Evolutionary conservation across 2,888 invertebrate genomes (phyloP), one percentile per base, ranked within the genome.

Genomic region (Diadromus collaris): DNA sequence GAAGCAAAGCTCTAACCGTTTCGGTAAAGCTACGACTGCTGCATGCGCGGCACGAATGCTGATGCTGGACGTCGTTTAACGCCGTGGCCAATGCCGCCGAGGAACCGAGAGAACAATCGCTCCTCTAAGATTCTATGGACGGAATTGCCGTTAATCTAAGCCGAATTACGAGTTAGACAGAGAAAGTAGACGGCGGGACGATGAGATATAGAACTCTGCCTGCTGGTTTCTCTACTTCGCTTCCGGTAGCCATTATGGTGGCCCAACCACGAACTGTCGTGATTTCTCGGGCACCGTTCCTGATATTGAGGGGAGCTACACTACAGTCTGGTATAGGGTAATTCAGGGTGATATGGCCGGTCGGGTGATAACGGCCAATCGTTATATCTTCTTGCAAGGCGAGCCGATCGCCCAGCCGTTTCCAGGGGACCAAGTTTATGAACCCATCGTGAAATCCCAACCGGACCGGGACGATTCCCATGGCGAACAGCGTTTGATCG

Each of bases 101-200:
- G 61, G 60, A 71, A 72, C 74, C 67, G 44, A 46, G 78, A 76
- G 85, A 85, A 87, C 86, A 87, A 87, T 87, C 85, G 84, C 80
- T 79, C 54, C 74, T 77, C 80, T 77, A 83, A 84, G 85, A 86
- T 86, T 85, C 87, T 83, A 86, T 85, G 72, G 77, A 76, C 61
- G 78, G 84, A 85, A 85, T 85, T 85, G 81, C 83, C 84, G 82
- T 83, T 86, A 85, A 86, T 86, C 83, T 78, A 80, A 81, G 69
- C 70, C 65, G 64, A 80, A 82, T 80, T 80, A 78, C 74, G 65
- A 70, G 65, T 44, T 13, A 41, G 51, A 56, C 32, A 71, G 46
- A 61, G 46, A 34, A 46, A 34, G 48, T 48, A 27, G 65, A 61
- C 60, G 38, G 32, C 60, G 70, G 54, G 56, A 70, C 48, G 54